Percentiles rank a stretch among this genome's conserved stretches.
phyloP scores from a whole-genome alignment of 1,140 invertebrate genomes.

The Cecropterus lyciades region DNA sequence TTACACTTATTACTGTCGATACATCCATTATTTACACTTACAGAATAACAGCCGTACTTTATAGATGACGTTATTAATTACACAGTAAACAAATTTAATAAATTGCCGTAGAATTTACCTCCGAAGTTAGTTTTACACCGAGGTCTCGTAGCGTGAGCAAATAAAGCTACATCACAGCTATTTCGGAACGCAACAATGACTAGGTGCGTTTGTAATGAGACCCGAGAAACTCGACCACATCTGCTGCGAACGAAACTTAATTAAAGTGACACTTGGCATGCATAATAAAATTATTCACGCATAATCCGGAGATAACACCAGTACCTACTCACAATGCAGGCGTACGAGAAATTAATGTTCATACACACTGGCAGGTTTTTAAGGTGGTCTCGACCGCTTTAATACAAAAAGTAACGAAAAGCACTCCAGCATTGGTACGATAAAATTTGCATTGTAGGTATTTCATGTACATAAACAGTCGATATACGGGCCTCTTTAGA shows the following conservation, averaged over 20 bases:
- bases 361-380: conserved; percentile 33
- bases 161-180: conserved; percentile 54
- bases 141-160: conserved; percentile 25
- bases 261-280: conserved; percentile 76
- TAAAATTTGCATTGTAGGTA: conserved; percentile 35
- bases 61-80: conserved; percentile 41
- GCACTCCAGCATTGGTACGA: conserved; percentile 21
- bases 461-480: conserved; percentile 30
- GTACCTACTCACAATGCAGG: conserved; percentile 40
- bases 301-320: conserved; percentile 48
- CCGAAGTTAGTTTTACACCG: conserved; percentile 24
- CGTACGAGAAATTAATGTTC: conserved; percentile 34
- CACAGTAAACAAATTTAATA: conserved; percentile 37
- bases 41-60: too few relatives aligned
- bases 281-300: conserved; percentile 77
- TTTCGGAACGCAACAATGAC: conserved; percentile 57
- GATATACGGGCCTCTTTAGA: conserved; percentile 28
- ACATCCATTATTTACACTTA: not conserved
- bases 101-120: conserved; percentile 18
- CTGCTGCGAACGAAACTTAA: conserved; percentile 75
- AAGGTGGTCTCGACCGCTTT: conserved; percentile 27
- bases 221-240: conserved; percentile 67
- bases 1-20: not conserved
- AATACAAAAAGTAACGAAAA: conserved; percentile 25
- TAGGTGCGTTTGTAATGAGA: conserved; percentile 55